Evolutionary conservation across 2,888 invertebrate genomes (phyloP).

Genomic region (Tipula vernalis): DNA sequence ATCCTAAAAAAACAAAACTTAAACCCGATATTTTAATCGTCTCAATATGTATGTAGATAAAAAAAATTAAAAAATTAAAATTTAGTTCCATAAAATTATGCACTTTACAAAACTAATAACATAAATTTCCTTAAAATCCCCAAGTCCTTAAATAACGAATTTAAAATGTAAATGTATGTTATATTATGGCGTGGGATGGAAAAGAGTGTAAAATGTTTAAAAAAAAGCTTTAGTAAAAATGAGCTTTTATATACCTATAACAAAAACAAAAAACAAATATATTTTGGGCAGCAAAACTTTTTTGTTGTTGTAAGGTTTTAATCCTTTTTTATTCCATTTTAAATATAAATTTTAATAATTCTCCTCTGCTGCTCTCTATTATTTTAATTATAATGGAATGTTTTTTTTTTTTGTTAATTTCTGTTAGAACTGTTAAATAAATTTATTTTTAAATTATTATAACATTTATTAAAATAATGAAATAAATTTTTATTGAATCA

Average conservation of each 20-base stretch:
- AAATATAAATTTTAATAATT: neutral
- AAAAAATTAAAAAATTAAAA: neutral
- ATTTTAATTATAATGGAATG: neutral
- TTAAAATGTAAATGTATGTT: neutral
- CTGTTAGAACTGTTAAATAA: neutral
- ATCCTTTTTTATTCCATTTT: neutral
- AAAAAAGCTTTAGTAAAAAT: neutral
- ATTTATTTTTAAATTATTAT: neutral
- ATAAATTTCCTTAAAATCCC: neutral
- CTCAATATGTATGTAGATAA: neutral
- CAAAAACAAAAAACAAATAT: neutral
- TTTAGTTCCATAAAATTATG: neutral
- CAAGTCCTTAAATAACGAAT: neutral
- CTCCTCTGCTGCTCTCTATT: neutral
- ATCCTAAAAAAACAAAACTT: neutral
- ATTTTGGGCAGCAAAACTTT: neutral
- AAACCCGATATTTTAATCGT: neutral
- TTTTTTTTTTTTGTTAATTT: neutral
- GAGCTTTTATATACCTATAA: neutral
- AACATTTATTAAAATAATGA: neutral
- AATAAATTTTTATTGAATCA: neutral
- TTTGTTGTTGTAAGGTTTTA: neutral
- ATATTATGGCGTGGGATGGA: neutral
- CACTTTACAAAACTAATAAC: neutral
- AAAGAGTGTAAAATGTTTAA: neutral